Evolutionary conservation across 2,888 invertebrate genomes (phyloP).

Genomic region (Epinotia brunnichana): DNA sequence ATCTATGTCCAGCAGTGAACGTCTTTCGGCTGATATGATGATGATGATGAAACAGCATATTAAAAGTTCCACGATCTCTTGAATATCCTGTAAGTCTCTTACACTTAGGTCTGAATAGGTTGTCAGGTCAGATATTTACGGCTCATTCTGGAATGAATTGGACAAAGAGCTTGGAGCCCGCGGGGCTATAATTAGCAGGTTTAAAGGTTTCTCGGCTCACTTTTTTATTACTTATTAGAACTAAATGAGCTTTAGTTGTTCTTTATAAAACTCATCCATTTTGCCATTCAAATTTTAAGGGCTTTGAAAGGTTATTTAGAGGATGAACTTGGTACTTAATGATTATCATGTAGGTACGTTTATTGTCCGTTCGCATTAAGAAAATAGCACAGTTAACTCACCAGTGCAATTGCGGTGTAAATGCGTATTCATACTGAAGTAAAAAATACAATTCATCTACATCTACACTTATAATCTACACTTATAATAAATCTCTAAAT

Average conservation of each 20-base stretch:
- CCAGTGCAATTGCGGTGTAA: too few relatives aligned
- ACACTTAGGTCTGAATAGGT: conserved; percentile 14
- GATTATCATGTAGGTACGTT: too few relatives aligned
- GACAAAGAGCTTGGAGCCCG: conserved; percentile 17
- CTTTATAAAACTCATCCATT: not conserved
- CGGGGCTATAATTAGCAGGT: conserved; percentile 24
- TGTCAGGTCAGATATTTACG: conserved; percentile 29
- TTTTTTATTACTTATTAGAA: conserved; percentile 23
- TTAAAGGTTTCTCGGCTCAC: conserved; percentile 11
- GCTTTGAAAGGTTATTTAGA: not conserved
- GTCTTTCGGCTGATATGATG: too few relatives aligned
- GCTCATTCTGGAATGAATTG: conserved; percentile 16
- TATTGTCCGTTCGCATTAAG: too few relatives aligned
- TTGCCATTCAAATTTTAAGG: not conserved
- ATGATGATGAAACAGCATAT: too few relatives aligned
- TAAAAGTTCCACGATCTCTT: not conserved
- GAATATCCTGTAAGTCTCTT: not conserved
- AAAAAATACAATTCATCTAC: too few relatives aligned
- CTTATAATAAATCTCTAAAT: too few relatives aligned
- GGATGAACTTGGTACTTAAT: not conserved
- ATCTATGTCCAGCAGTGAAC: too few relatives aligned
- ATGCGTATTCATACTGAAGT: too few relatives aligned
- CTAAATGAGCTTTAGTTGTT: conserved; percentile 1
- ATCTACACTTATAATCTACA: too few relatives aligned
- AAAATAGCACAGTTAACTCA: too few relatives aligned